Conservation (phyloP, 2,113 vertebrate species). For the Melanerpes formicivorus region DNA sequence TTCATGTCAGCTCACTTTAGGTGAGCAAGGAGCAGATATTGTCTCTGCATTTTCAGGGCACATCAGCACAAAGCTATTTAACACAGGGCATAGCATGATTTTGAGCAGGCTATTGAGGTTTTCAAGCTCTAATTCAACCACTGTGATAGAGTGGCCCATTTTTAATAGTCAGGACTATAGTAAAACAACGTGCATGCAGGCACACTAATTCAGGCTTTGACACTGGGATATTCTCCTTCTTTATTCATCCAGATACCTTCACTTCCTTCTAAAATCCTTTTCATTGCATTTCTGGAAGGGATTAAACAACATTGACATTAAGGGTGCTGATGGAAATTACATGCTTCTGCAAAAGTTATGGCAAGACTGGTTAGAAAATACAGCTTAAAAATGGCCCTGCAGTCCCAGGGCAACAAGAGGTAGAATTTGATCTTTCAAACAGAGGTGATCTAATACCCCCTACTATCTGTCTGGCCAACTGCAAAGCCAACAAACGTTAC, state of each 20-base stretch:
- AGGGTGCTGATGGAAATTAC: conserved; percentile 9
- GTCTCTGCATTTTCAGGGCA: not conserved
- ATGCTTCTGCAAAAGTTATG: not conserved
- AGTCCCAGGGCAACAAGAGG: not conserved
- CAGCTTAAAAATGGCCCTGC: not conserved
- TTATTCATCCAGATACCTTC: not conserved
- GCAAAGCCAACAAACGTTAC: not conserved
- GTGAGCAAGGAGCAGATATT: not conserved
- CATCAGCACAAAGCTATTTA: conserved; percentile 15
- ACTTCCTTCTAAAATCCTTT: conserved; percentile 18
- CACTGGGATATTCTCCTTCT: not conserved
- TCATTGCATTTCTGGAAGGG: not conserved
- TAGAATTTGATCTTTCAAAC: not conserved
- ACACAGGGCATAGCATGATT: not conserved
- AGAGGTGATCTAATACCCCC: not conserved
- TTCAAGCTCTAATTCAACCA: not conserved
- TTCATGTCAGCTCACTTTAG: not conserved
- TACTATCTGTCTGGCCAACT: not conserved
- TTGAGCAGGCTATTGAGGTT: not conserved
- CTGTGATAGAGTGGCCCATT: not conserved
- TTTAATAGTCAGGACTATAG: not conserved
- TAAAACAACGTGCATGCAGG: not conserved
- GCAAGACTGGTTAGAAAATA: not conserved
- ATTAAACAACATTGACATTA: conserved; percentile 4
- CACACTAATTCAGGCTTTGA: not conserved